phyloP scores from a whole-genome alignment of 2,113 vertebrate genomes.

The Sapayoa aenigma region DNA sequence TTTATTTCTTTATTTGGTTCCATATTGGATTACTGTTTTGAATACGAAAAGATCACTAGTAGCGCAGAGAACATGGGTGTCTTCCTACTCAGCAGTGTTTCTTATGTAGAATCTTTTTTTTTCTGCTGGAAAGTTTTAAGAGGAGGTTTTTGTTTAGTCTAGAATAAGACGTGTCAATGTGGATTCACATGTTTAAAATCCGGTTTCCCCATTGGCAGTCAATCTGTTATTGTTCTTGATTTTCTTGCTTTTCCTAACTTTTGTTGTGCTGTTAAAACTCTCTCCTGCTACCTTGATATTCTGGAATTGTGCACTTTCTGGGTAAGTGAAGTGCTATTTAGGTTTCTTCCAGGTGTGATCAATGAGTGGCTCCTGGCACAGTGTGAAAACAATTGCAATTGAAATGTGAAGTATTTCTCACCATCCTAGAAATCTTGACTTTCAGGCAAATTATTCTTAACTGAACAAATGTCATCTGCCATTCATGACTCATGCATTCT shows the following conservation, averaged over 20 bases:
- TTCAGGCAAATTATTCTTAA: background rate
- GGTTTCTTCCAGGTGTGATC: background rate
- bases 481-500: background rate
- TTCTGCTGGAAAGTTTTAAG: background rate
- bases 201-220: background rate
- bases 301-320: background rate
- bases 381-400: background rate
- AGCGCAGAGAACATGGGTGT: background rate
- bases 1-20: background rate
- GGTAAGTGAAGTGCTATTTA: background rate
- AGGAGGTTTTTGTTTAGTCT: background rate
- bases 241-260: background rate
- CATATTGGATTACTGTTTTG: background rate
- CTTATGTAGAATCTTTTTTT: background rate
- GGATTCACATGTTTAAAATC: background rate
- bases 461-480: background rate
- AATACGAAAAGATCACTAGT: background rate
- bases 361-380: background rate
- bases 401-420: background rate
- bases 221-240: background rate
- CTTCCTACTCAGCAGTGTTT: background rate
- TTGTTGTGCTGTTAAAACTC: background rate
- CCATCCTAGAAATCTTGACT: background rate
- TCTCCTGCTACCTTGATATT: background rate
- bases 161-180: background rate